Evolutionary conservation across 23 tunicate genomes (phyloP).

Genomic region (Ascidia mentula): DNA sequence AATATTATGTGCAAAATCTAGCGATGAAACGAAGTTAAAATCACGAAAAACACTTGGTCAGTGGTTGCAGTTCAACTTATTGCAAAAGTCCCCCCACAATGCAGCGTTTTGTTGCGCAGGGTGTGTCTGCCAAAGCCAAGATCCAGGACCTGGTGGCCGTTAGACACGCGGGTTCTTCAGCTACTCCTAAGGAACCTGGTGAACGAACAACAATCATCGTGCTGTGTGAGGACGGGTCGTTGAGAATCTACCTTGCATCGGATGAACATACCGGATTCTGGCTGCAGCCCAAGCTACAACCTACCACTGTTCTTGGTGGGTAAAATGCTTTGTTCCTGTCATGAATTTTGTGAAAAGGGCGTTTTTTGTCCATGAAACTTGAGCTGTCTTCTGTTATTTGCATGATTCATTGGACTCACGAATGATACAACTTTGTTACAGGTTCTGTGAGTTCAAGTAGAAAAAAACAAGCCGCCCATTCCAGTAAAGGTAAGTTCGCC

Average conservation of each 20-base stretch:
- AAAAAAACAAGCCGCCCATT: background rate
- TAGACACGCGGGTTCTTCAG: conserved; percentile 53
- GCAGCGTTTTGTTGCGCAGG: too few species aligned
- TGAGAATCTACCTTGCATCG: conserved; percentile 65
- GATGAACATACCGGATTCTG: conserved; percentile 70
- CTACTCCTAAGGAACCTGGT: conserved; percentile 4
- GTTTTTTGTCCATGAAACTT: background rate
- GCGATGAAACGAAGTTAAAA: too few species aligned
- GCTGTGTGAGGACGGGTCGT: conserved; percentile 88
- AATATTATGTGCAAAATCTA: too few species aligned
- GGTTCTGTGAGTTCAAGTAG: background rate
- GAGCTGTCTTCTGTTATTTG: background rate
- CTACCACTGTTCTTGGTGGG: conserved; percentile 42
- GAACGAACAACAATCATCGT: conserved; percentile 87
- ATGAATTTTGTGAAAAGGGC: background rate
- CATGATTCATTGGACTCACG: background rate
- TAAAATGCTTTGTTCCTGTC: background rate
- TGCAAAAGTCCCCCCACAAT: too few species aligned
- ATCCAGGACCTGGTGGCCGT: conserved; percentile 85
- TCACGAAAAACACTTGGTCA: too few species aligned
- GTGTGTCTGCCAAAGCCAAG: conserved; percentile 56
- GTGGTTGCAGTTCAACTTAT: too few species aligned
- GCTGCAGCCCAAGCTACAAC: conserved; percentile 71
- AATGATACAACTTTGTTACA: background rate
- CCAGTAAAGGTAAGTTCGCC: background rate